phyloP scores from a whole-genome alignment of 2,888 invertebrate species.

The Lasioglossum oenotherae region DNA sequence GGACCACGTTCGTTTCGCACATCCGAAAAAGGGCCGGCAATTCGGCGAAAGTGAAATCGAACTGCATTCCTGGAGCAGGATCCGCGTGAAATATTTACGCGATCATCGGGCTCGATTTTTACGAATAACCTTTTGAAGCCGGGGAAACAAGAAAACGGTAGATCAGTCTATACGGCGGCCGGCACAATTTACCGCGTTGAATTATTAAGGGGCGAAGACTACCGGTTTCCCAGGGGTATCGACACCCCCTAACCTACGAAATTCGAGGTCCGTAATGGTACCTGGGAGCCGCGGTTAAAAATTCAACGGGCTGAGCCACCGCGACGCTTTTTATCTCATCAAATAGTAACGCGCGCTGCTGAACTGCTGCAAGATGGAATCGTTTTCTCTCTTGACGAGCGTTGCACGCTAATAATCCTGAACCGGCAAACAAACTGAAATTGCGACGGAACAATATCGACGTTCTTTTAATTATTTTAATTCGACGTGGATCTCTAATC shows the following conservation, averaged over 20 bases:
- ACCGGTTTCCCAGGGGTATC: conserved; percentile 78
- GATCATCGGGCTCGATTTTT: conserved; percentile 17
- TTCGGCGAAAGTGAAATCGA: conserved; percentile 52
- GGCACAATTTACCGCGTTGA: conserved; percentile 81
- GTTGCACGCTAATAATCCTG: conserved; percentile 42
- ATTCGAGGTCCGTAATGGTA: conserved; percentile 70
- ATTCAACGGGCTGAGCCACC: conserved; percentile 76
- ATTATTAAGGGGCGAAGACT: conserved; percentile 81
- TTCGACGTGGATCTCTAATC: background rate
- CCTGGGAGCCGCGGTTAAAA: conserved; percentile 74
- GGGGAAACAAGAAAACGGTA: conserved; percentile 57
- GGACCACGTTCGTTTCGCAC: conserved; percentile 24
- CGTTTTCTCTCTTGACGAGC: conserved; percentile 42
- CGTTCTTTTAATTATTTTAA: background rate
- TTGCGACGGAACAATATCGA: background rate
- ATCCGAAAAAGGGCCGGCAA: background rate
- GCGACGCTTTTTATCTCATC: conserved; percentile 82
- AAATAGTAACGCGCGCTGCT: conserved; percentile 76
- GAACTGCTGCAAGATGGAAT: conserved; percentile 65
- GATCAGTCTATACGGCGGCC: conserved; percentile 67
- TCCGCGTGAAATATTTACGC: conserved; percentile 53
- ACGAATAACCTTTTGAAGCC: conserved; percentile 50
- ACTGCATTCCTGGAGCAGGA: conserved; percentile 29
- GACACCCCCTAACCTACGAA: conserved; percentile 81
- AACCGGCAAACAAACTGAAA: background rate